Percentiles rank a stretch among this genome's conserved stretches.
Conservation (phyloP, 2,888 invertebrate species). For the Troides oblongomaculatus region DNA sequence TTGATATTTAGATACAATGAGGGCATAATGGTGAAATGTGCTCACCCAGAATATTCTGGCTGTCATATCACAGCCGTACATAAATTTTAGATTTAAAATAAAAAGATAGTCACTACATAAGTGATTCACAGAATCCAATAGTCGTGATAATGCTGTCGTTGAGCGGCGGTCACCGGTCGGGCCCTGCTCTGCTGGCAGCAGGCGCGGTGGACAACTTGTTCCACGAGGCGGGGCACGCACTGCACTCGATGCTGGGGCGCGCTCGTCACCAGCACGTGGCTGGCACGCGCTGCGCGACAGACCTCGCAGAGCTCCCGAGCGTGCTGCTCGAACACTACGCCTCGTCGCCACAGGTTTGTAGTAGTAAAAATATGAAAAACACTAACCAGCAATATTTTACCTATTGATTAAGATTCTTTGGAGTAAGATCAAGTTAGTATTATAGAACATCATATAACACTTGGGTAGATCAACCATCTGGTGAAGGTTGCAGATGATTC, state of each 20-base stretch:
- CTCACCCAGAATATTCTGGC: too few relatives aligned
- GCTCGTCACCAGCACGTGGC: conserved; percentile 98
- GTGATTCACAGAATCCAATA: conserved; percentile 84
- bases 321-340: conserved; percentile 99
- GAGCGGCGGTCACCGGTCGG: conserved; percentile 83
- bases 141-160: conserved; percentile 96
- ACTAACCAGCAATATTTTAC: too few relatives aligned
- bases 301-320: conserved; percentile 99
- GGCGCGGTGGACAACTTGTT: conserved; percentile 96
- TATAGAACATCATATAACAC: too few relatives aligned
- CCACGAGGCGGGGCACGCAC: conserved; percentile 99
- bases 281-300: conserved; percentile 97
- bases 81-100: too few relatives aligned
- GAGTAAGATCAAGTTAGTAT: too few relatives aligned
- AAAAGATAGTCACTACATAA: too few relatives aligned
- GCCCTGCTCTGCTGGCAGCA: conserved; percentile 89
- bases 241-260: conserved; percentile 98
- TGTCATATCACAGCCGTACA: too few relatives aligned
- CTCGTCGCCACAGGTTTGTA: conserved; percentile 86
- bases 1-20: too few relatives aligned
- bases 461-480: too few relatives aligned
- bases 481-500: too few relatives aligned
- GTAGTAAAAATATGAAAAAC: not conserved
- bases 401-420: too few relatives aligned
- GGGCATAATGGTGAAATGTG: too few relatives aligned